phyloP scores from a whole-genome alignment of 1,140 invertebrate genomes.

The Drosophila jambulina region DNA sequence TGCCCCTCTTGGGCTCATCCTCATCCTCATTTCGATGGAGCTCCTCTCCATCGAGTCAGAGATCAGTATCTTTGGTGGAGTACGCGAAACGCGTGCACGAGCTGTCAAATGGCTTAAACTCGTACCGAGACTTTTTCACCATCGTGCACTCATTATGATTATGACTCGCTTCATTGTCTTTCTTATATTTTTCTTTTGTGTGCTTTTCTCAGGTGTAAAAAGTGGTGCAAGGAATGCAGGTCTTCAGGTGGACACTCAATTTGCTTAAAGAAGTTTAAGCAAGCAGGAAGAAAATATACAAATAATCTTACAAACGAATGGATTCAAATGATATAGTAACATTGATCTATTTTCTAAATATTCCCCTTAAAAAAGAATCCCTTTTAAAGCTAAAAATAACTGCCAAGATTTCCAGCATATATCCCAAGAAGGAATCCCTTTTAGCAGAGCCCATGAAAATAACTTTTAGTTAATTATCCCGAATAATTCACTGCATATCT shows the following conservation, averaged over 20 bases:
- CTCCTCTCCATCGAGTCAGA: constrained; percentile 34
- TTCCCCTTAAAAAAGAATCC: not conserved
- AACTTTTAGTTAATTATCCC: constrained; percentile 57
- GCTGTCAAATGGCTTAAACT: constrained; percentile 66
- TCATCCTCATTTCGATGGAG: not conserved
- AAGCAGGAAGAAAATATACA: not conserved
- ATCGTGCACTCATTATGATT: constrained; percentile 82
- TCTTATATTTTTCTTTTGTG: not conserved
- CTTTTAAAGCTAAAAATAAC: not conserved
- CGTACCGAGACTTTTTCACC: constrained; percentile 41
- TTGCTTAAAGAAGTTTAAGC: constrained; percentile 1
- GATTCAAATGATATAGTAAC: not conserved
- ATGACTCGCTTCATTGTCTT: constrained; percentile 56
- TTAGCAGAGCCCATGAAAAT: constrained; percentile 33
- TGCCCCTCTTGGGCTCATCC: constrained; percentile 3
- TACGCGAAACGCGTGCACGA: constrained; percentile 79
- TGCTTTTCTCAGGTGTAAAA: constrained; percentile 48
- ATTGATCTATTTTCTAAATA: not conserved
- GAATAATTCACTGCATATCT: constrained; percentile 63
- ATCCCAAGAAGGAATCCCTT: constrained; percentile 2
- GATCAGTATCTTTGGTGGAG: constrained; percentile 60
- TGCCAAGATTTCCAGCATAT: not conserved
- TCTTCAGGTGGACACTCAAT: not conserved
- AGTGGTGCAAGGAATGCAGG: constrained; percentile 51
- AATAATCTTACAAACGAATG: not conserved